Evolutionary conservation across 2,113 vertebrate species (phyloP).

Genomic region (Microcebus jonahi): DNA sequence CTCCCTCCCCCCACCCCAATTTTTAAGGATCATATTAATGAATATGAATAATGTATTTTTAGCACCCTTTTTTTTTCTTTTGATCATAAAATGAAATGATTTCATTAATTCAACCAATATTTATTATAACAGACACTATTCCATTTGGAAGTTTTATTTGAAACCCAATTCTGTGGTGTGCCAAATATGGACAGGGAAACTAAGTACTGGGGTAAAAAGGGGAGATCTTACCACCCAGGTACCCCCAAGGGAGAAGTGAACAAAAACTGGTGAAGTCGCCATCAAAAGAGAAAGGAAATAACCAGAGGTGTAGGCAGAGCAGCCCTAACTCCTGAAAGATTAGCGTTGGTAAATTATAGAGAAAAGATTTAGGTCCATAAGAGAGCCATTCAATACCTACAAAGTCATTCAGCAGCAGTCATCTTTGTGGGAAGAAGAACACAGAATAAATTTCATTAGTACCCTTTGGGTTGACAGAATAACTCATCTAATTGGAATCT

Average conservation of each 20-base stretch:
- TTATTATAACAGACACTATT: neutral
- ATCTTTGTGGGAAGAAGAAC: neutral
- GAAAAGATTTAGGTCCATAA: neutral
- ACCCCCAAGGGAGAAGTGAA: neutral
- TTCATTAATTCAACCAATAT: neutral
- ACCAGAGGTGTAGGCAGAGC: neutral
- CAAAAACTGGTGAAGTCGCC: neutral
- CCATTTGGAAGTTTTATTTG: constrained; percentile 14
- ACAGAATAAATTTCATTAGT: neutral
- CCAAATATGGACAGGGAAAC: neutral
- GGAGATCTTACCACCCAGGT: neutral
- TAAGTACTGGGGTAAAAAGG: neutral
- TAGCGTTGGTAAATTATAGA: neutral
- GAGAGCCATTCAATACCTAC: neutral
- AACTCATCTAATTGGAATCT: neutral
- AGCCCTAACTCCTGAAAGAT: neutral
- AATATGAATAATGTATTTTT: neutral
- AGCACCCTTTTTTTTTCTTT: neutral
- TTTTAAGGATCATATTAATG: neutral
- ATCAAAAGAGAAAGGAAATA: constrained; percentile 18
- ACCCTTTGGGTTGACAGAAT: neutral
- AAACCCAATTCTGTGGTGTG: neutral
- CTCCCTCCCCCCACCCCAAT: too few species aligned
- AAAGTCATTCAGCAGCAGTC: neutral
- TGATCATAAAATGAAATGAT: neutral